Conservation (phyloP, 2,797 vertebrate genomes). For the Lepilemur ruficaudatus region DNA sequence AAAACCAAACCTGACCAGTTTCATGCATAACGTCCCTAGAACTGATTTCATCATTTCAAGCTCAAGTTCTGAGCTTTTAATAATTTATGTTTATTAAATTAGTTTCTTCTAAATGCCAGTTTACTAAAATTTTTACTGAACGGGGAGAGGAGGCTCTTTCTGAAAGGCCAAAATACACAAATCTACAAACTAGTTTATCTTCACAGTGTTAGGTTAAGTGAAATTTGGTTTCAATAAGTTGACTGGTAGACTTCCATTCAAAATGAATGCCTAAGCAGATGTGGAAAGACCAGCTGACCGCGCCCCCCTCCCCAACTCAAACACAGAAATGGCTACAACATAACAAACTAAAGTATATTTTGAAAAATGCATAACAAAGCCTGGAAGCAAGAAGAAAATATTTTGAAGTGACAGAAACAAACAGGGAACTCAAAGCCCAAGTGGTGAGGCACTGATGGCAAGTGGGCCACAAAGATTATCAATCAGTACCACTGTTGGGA, state of each 20-base stretch:
- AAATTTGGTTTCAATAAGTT: constrained; percentile 3
- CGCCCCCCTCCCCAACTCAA: not conserved
- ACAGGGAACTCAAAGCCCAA: not conserved
- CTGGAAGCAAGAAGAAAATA: not conserved
- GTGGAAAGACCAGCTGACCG: not conserved
- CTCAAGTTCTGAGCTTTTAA: not conserved
- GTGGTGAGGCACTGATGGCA: not conserved
- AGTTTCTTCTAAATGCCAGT: not conserved
- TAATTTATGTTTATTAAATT: not conserved
- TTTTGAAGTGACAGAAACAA: not conserved
- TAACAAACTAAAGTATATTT: not conserved
- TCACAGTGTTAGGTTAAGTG: not conserved
- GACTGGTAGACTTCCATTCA: not conserved
- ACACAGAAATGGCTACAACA: not conserved
- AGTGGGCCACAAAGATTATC: not conserved
- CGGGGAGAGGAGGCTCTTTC: not conserved
- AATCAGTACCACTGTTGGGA: not conserved
- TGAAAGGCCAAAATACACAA: not conserved
- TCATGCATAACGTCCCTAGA: not conserved
- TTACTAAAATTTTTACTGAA: not conserved
- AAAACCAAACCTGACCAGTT: not conserved
- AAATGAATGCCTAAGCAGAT: not conserved
- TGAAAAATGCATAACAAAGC: not conserved
- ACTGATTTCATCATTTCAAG: constrained; percentile 22
- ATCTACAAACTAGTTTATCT: not conserved